These are phyloP conservation scores for Chymomyza procnemis DNA, from an alignment of 2,888 invertebrate species.

Conservation along the genomic window DNA sequence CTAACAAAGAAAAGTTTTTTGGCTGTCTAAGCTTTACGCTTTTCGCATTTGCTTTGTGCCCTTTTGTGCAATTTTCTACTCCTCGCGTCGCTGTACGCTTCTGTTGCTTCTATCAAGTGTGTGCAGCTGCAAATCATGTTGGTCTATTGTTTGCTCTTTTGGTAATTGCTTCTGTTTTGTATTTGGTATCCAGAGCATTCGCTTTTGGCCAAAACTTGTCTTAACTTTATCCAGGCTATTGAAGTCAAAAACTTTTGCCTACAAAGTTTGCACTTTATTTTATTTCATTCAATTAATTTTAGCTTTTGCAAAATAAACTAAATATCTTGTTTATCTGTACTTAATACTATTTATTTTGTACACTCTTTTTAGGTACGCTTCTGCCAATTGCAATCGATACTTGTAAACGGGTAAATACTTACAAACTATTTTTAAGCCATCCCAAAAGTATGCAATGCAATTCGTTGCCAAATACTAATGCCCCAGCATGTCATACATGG, in stretches of 20 bases:
- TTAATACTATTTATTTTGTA: background rate
- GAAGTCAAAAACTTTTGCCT: conserved; percentile 11
- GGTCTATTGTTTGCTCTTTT: conserved; percentile 25
- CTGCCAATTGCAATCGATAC: conserved; percentile 13
- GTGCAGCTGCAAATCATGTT: conserved; percentile 50
- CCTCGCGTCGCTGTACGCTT: conserved; percentile 18
- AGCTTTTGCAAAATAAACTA: background rate
- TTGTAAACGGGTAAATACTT: conserved; percentile 11
- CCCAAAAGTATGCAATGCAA: conserved; percentile 20
- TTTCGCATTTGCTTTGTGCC: conserved; percentile 9
- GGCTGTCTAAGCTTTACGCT: background rate
- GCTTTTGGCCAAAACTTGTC: conserved; percentile 8
- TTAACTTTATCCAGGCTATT: background rate
- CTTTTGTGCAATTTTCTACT: conserved; percentile 7
- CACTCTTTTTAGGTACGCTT: background rate
- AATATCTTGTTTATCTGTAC: conserved; percentile 2
- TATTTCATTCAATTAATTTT: conserved; percentile 31
- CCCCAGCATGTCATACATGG: background rate
- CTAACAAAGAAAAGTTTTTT: background rate
- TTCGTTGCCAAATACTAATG: no score
- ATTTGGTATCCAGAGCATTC: conserved; percentile 18
- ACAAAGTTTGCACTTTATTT: conserved; percentile 23
- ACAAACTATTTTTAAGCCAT: conserved; percentile 1
- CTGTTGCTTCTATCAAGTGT: conserved; percentile 37
- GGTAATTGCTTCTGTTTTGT: conserved; percentile 33